phyloP scores from a whole-genome alignment of 37 sponge, comb jelly and placozoan species.

The Crambe crambe region DNA sequence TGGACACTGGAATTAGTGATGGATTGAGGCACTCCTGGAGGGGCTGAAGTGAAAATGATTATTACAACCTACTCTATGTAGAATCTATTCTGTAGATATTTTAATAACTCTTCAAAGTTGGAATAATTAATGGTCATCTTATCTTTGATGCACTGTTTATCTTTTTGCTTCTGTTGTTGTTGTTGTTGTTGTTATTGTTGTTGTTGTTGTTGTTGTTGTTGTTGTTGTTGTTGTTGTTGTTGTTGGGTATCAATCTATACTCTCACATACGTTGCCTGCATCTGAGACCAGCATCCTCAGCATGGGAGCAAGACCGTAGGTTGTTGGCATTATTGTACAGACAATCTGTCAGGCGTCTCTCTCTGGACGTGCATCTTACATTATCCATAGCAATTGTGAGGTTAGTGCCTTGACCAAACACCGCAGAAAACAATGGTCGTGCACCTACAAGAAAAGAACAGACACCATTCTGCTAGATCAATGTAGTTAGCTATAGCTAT shows the following conservation, averaged over 20 bases:
- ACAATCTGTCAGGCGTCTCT: conserved; percentile 6
- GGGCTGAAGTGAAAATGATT: background rate
- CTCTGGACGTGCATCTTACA: conserved; percentile 3
- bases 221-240: background rate
- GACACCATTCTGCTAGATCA: too few relatives aligned
- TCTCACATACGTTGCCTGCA: background rate
- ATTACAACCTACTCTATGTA: background rate
- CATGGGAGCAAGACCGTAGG: conserved; percentile 4
- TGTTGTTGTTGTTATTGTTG: background rate
- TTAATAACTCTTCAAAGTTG: background rate
- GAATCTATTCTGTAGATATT: background rate
- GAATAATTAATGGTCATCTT: background rate
- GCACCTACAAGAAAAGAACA: conserved; percentile 2
- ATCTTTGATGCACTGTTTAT: background rate
- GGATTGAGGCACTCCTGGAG: background rate
- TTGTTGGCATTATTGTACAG: background rate
- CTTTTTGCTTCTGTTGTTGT: background rate
- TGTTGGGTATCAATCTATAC: background rate
- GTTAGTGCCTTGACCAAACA: background rate
- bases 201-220: background rate
- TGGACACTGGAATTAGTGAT: background rate
- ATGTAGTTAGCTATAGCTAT: too few relatives aligned
- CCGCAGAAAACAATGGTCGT: background rate
- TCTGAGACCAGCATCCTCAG: conserved; percentile 13
- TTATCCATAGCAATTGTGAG: conserved; percentile 11